phyloP scores from a whole-genome alignment of 2,888 invertebrate species.

The Tigriopus californicus region DNA sequence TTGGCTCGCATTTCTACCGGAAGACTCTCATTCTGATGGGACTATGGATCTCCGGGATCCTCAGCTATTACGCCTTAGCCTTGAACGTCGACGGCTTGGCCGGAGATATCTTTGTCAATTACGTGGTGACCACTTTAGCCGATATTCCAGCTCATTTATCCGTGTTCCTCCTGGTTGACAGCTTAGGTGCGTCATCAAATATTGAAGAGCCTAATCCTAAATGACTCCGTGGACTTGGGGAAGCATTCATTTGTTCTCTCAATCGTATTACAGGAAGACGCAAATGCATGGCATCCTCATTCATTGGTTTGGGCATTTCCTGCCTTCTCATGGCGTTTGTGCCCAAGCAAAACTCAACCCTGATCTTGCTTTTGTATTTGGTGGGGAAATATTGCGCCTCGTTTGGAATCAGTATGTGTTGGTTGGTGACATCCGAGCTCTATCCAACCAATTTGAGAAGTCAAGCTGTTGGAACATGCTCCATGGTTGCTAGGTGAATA shows the following conservation, averaged over 20 bases:
- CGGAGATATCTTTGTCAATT: constrained; percentile 5
- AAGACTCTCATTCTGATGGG: not conserved
- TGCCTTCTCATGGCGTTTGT: constrained; percentile 2
- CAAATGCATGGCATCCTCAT: not conserved
- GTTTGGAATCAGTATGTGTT: not conserved
- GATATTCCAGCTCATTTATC: no score
- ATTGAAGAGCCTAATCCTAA: no score
- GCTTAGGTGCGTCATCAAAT: no score
- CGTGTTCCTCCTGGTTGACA: no score
- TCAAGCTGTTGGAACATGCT: constrained; percentile 1
- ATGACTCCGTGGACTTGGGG: no score
- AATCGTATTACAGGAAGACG: not conserved
- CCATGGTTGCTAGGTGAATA: constrained; percentile 2
- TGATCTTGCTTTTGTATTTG: not conserved
- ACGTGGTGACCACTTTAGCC: not conserved
- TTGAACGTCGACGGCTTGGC: not conserved
- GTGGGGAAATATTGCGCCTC: not conserved
- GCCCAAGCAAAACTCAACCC: not conserved
- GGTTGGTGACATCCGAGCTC: constrained; percentile 3
- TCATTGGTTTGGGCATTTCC: not conserved
- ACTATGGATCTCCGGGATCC: not conserved
- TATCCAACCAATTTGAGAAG: constrained; percentile 12
- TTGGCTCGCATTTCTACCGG: not conserved
- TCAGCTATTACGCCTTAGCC: not conserved
- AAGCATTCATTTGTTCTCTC: no score